Conservation (phyloP, 2,113 vertebrate species). For the Ursus arctos region DNA sequence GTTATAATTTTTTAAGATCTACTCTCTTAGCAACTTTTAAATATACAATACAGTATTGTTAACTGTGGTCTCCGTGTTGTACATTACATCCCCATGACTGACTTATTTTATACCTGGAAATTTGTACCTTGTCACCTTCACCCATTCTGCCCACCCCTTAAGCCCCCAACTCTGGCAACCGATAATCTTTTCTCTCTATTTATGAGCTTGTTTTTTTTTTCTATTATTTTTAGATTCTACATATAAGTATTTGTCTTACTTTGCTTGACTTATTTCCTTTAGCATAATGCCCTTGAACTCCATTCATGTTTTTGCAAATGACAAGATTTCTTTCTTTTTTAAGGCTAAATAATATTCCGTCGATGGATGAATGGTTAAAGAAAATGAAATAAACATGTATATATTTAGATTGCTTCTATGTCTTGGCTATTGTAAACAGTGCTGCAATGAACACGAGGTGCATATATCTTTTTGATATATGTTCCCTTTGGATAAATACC, state of each 20-base stretch:
- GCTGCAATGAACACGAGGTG: neutral
- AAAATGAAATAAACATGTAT: neutral
- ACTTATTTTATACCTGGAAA: neutral
- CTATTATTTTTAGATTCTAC: neutral
- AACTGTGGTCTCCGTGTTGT: neutral
- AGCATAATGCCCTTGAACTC: neutral
- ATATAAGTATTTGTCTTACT: neutral
- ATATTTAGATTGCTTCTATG: neutral
- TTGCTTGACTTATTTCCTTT: neutral
- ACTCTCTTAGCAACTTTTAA: neutral
- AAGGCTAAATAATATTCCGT: neutral
- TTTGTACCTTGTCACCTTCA: neutral
- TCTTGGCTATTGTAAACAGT: neutral
- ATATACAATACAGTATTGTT: neutral
- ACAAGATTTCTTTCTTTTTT: neutral
- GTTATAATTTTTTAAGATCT: neutral
- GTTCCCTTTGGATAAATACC: neutral
- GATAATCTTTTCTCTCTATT: neutral
- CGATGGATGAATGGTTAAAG: neutral
- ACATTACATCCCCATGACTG: neutral
- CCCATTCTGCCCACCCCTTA: neutral
- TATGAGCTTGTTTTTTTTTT: neutral
- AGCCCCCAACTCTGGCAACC: neutral
- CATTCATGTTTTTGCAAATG: neutral
- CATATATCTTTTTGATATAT: neutral